phyloP scores from a whole-genome alignment of 2,797 vertebrate species.

The Molossus alvarezi region DNA sequence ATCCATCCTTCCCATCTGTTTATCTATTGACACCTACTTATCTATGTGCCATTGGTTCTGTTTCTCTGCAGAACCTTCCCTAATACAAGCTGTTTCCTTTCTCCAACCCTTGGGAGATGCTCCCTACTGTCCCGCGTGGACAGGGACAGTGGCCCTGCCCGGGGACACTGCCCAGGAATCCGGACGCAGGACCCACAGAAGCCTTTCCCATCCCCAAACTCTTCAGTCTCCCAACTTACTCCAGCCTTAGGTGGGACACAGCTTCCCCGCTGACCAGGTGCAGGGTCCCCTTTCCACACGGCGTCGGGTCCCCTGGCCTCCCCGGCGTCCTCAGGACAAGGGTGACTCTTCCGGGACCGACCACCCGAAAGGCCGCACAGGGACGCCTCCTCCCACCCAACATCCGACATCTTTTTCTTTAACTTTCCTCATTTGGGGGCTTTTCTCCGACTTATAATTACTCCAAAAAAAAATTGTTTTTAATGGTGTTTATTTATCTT shows the following conservation, averaged over 20 bases:
- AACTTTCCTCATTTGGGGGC: accelerated
- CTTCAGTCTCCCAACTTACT: too few species aligned
- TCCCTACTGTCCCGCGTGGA: accelerated
- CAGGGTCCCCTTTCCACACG: background rate
- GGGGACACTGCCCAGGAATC: too few species aligned
- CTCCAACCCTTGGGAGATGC: accelerated
- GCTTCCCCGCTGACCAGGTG: too few species aligned
- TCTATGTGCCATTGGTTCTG: background rate
- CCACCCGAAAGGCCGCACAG: too few species aligned
- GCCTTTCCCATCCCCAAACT: too few species aligned
- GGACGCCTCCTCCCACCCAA: accelerated
- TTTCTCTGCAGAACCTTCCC: background rate
- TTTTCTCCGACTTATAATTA: slow-evolving; percentile 32
- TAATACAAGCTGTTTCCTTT: too few species aligned
- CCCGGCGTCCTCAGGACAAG: too few species aligned
- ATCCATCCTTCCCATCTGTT: too few species aligned
- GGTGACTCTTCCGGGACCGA: too few species aligned
- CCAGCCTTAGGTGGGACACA: too few species aligned
- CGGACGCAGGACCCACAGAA: accelerated
- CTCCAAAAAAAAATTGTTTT: slow-evolving; percentile 19
- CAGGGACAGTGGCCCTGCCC: accelerated
- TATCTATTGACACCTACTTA: too few species aligned
- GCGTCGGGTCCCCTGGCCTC: too few species aligned
- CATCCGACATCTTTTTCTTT: accelerated
- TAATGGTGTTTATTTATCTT: background rate